Base-by-base conservation (phyloP, 1,140 invertebrate genomes). In the Drosophila leontia region DNA sequence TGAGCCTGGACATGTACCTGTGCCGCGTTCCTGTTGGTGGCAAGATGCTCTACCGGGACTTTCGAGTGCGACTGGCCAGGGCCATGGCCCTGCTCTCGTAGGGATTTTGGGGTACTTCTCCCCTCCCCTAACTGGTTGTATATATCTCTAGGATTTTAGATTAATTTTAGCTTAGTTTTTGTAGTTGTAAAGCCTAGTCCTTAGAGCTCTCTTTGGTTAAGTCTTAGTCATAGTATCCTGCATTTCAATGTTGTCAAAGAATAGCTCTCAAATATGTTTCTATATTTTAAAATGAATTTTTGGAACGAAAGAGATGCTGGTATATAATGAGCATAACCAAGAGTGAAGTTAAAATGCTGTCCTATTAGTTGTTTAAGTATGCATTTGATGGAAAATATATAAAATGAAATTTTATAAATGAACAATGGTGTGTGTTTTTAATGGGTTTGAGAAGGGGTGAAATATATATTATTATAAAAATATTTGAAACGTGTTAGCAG, bases 1-100 rank as follows among this genome's bases (percentile, higher is more conserved):
- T 96, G 96, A 94, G 94, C 23, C 93, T 95, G 3, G 94, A 95
- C 39, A 96, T 96, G 96, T 96, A 96, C 93, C 93, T 95, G 2
- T 93, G 94, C 64, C 93, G 96, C 29, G 96, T 96, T 11, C 96
- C 96, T 3, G 91, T 95, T 3, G 95, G 95, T 1, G 96, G 96
- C 29, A 95, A 95, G 86, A 93, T 95, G 58, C 93, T 96, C 39
- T 95, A 96, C 79, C 92, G 92, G 59, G 92, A 93, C 79, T 93
- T 93, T 62, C 85, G 92, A n/a, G 85, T 92, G 8, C 83, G 92
- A 45, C 70, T 92, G 6, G 92, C 92, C n/a, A 61, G 83, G 51
- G 92, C 92, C 53, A 91, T 92, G 91, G 71, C 91, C 13, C 42
- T 91, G 56, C 80, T 91, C 19, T 91, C 91, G 11, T 92, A 85